Percentiles rank a stretch among this genome's conserved stretches.
Evolutionary conservation across 2,888 invertebrate genomes (phyloP).

Genomic region (Adela reaumurella): DNA sequence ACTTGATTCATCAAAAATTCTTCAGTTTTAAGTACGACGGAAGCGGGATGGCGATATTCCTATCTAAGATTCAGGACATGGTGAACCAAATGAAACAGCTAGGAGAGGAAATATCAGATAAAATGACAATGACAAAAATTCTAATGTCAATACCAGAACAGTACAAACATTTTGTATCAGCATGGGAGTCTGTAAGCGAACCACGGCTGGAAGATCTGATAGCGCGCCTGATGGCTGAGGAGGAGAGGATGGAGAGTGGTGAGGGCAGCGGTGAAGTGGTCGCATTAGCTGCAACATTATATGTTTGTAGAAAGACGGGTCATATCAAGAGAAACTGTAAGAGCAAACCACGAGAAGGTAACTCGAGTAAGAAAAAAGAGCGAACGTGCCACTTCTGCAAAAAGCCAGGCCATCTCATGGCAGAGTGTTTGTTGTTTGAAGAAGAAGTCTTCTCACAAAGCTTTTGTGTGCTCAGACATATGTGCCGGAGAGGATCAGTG

Average conservation of each 20-base stretch:
- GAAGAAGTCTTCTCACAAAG: not conserved
- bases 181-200: slow-evolving; percentile 13
- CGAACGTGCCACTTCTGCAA: slow-evolving; percentile 2
- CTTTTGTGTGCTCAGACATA: not conserved
- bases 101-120: slow-evolving; percentile 16
- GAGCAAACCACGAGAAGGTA: too few species aligned
- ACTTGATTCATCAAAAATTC: slow-evolving; percentile 21
- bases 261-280: not conserved
- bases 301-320: not conserved
- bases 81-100: slow-evolving; percentile 15
- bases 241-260: slow-evolving; percentile 1
- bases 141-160: slow-evolving; percentile 19
- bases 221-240: slow-evolving; percentile 5
- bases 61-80: slow-evolving; percentile 18
- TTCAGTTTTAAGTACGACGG: slow-evolving; percentile 17
- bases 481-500: slow-evolving; percentile 1
- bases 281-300: not conserved
- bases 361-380: not conserved
- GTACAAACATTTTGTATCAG: slow-evolving; percentile 22
- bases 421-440: slow-evolving; percentile 1
- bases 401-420: slow-evolving; percentile 4
- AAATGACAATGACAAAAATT: slow-evolving; percentile 19
- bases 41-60: slow-evolving; percentile 15
- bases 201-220: slow-evolving; percentile 6
- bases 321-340: too few species aligned